These are phyloP conservation scores for Folsomia candida DNA, from an alignment of 2,888 invertebrate genomes.

Conservation along the genomic window DNA sequence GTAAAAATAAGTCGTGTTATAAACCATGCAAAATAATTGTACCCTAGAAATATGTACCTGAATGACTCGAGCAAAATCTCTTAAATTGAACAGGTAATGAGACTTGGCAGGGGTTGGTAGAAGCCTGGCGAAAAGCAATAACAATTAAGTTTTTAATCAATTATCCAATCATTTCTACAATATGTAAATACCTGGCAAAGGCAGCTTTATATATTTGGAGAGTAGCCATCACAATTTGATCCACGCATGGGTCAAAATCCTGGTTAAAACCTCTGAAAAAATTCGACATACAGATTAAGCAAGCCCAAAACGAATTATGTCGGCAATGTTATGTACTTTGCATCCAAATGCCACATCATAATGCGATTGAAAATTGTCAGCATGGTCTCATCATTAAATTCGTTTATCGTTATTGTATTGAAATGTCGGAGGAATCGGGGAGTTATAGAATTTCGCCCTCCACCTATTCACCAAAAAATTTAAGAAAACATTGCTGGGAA, in stretches of 20 bases:
- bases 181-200: too few species aligned
- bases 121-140: constrained; percentile 60
- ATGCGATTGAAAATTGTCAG: constrained; percentile 84
- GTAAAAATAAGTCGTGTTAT: neutral
- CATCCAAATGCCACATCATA: constrained; percentile 84
- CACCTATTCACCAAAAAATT: too few species aligned
- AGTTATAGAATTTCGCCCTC: constrained; percentile 81
- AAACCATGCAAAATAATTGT: neutral
- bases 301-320: too few species aligned
- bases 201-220: constrained; percentile 82
- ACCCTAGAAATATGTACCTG: constrained; percentile 58
- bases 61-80: constrained; percentile 85
- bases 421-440: constrained; percentile 83
- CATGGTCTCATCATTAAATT: constrained; percentile 83
- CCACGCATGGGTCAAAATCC: constrained; percentile 89
- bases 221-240: constrained; percentile 82
- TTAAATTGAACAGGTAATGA: constrained; percentile 83
- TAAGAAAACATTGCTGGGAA: too few species aligned
- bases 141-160: constrained; percentile 68
- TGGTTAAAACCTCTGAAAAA: constrained; percentile 87
- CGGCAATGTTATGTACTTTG: too few species aligned
- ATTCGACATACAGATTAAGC: too few species aligned
- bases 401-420: constrained; percentile 79
- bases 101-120: constrained; percentile 85
- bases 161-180: constrained; percentile 84